Conservation (phyloP, 2,888 invertebrate species). For the Chamaedrilus cognettii region DNA sequence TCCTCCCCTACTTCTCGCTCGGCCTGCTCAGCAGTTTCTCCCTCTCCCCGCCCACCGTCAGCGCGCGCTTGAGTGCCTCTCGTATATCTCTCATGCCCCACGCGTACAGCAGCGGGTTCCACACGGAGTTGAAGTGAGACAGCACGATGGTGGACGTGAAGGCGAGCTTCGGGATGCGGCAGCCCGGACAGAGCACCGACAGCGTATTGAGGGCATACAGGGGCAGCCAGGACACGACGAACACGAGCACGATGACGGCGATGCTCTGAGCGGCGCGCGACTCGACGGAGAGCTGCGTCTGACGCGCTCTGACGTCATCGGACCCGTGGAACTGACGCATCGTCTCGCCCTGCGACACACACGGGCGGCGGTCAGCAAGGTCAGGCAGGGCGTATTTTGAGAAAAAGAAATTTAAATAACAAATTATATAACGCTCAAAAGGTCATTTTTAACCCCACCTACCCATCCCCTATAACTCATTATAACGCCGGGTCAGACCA, state of each 20-base stretch:
- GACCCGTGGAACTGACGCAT: neutral
- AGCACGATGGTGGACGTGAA: conserved; percentile 74
- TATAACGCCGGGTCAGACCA: no score
- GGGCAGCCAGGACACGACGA: conserved; percentile 95
- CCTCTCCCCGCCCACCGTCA: neutral
- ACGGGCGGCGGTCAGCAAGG: no score
- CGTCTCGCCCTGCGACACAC: neutral
- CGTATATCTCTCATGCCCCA: conserved; percentile 79
- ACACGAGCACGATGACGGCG: conserved; percentile 89
- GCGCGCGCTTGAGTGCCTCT: neutral
- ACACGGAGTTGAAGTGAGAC: conserved; percentile 91
- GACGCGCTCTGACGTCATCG: neutral
- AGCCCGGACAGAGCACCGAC: conserved; percentile 72
- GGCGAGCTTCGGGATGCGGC: conserved; percentile 68
- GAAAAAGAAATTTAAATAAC: no score
- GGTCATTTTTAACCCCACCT: no score
- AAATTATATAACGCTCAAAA: no score
- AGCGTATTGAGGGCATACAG: conserved; percentile 94
- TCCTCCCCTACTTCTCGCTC: no score
- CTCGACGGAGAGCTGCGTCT: conserved; percentile 12
- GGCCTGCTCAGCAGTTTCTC: no score
- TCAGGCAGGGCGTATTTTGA: no score
- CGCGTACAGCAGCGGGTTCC: conserved; percentile 89
- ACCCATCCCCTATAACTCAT: no score
- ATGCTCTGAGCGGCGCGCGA: conserved; percentile 65